Evolutionary conservation across 2,113 vertebrate genomes (phyloP).

Genomic region (Callionymus lyra): DNA sequence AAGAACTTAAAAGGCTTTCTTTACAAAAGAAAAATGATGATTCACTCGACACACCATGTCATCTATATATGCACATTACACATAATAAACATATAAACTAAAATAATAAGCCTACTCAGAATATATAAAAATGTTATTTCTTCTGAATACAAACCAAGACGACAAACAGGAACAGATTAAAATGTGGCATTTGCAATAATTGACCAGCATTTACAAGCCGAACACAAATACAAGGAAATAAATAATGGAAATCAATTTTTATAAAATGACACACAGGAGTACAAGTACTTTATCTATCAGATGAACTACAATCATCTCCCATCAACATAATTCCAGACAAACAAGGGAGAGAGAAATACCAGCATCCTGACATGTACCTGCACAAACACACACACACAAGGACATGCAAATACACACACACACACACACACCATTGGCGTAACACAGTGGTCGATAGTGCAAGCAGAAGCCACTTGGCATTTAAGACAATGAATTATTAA

Average conservation of each 20-base stretch:
- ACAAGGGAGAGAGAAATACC: slow-evolving; percentile 34
- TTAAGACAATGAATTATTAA: slow-evolving; percentile 67
- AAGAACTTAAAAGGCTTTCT: too few relatives aligned
- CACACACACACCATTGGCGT: slow-evolving; percentile 2
- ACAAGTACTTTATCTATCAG: slow-evolving; percentile 37
- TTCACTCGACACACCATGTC: too few relatives aligned
- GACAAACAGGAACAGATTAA: slow-evolving; percentile 7
- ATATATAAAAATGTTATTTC: too few relatives aligned
- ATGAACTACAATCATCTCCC: slow-evolving; percentile 46
- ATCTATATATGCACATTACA: too few relatives aligned
- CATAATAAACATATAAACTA: too few relatives aligned
- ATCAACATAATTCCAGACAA: slow-evolving; percentile 32
- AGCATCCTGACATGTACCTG: slow-evolving; percentile 9
- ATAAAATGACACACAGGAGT: slow-evolving; percentile 40
- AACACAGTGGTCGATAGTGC: slow-evolving; percentile 40
- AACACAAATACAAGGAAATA: slow-evolving; percentile 24
- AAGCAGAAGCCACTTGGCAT: slow-evolving; percentile 59
- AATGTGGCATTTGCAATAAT: slow-evolving; percentile 49
- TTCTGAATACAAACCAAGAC: not conserved
- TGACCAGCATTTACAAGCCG: too few relatives aligned
- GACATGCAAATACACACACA: slow-evolving; percentile 2
- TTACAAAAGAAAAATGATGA: too few relatives aligned
- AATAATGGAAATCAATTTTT: slow-evolving; percentile 56
- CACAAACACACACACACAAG: slow-evolving; percentile 6
- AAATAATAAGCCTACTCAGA: too few relatives aligned